Conservation (phyloP, 1,140 invertebrate species). For the Lepidurus arcticus region DNA sequence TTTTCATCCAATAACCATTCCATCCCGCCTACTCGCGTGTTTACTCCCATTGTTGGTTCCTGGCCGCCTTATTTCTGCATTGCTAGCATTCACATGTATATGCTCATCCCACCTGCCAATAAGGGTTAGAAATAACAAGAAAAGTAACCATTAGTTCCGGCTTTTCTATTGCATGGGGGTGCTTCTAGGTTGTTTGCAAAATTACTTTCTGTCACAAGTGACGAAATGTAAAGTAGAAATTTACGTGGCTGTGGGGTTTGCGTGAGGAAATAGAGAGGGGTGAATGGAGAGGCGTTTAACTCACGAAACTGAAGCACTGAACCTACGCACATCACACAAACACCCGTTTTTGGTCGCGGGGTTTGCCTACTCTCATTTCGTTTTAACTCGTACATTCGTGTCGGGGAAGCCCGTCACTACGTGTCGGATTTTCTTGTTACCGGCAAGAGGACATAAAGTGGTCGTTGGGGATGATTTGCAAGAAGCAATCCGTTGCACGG, state of each 20-base stretch:
- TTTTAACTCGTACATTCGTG: background rate
- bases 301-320: background rate
- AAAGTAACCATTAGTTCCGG: no score
- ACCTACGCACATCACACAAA: background rate
- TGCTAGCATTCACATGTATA: no score
- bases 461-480: conserved; percentile 18
- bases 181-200: no score
- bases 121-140: no score
- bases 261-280: background rate
- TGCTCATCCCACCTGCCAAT: no score
- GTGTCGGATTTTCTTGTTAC: conserved; percentile 21
- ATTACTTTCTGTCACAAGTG: no score
- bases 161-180: no score
- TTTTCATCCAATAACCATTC: background rate
- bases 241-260: no score
- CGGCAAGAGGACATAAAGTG: background rate
- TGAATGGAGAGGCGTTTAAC: background rate
- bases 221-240: no score
- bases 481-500: conserved; percentile 17
- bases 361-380: background rate
- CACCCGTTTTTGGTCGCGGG: background rate
- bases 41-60: background rate
- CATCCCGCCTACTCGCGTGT: background rate
- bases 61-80: background rate
- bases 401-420: background rate